phyloP scores from a whole-genome alignment of 1,140 invertebrate genomes.

The Thalassaphorura encarpata region DNA sequence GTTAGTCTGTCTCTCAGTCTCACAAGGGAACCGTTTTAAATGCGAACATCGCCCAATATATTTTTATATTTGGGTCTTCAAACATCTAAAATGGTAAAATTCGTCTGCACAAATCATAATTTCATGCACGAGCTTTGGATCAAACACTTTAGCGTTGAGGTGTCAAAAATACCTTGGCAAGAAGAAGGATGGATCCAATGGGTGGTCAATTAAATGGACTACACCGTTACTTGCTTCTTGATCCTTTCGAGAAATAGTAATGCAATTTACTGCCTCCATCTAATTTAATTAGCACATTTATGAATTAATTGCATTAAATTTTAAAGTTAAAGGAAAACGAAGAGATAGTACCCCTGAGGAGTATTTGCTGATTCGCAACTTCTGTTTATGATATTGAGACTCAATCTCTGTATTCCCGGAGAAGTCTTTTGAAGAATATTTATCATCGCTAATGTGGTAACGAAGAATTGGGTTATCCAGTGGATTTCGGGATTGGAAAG shows the following conservation, averaged over 20 bases:
- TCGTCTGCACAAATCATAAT: no score
- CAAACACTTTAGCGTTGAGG: slow-evolving; percentile 34
- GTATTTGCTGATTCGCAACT: slow-evolving; percentile 41
- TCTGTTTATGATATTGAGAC: slow-evolving; percentile 35
- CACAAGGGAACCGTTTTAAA: no score
- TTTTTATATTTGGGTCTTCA: no score
- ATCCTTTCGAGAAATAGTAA: slow-evolving; percentile 43
- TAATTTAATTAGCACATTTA: slow-evolving; percentile 30
- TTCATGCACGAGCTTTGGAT: no score
- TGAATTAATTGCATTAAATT: background rate
- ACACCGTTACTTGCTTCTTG: slow-evolving; percentile 52
- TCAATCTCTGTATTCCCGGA: slow-evolving; percentile 36
- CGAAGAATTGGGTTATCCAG: slow-evolving; percentile 39
- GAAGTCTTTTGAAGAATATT: slow-evolving; percentile 39
- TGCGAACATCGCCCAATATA: no score
- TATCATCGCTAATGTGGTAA: slow-evolving; percentile 40
- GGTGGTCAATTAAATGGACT: slow-evolving; percentile 43
- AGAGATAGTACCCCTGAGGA: slow-evolving; percentile 38
- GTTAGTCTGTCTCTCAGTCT: no score
- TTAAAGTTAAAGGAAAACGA: background rate
- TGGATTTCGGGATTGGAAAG: slow-evolving; percentile 2
- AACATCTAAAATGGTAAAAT: no score
- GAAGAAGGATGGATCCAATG: slow-evolving; percentile 48
- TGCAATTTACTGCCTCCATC: slow-evolving; percentile 48
- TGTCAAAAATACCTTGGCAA: slow-evolving; percentile 34